Conservation (phyloP, 1,140 invertebrate species). For the Spodoptera frugiperda region DNA sequence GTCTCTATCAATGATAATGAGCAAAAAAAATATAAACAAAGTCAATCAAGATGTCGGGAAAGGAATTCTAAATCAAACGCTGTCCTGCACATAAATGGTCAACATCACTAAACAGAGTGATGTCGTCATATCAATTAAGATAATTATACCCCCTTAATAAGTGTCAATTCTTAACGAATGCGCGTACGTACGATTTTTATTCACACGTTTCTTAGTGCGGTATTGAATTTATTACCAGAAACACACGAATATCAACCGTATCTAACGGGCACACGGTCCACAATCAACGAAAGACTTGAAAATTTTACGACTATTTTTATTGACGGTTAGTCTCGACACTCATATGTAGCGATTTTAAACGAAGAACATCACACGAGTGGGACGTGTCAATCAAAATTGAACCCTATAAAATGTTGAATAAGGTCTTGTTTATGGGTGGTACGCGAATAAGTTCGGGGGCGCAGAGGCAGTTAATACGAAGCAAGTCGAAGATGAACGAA, state of each 20-base stretch:
- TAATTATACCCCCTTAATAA: constrained; percentile 84
- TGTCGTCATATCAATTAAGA: constrained; percentile 86
- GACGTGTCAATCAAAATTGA: constrained; percentile 52
- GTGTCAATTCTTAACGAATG: constrained; percentile 86
- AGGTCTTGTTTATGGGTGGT: constrained; percentile 47
- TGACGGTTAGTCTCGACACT: constrained; percentile 83
- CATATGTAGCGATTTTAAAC: constrained; percentile 55
- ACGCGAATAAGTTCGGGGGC: constrained; percentile 50
- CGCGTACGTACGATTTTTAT: constrained; percentile 85
- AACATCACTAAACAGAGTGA: constrained; percentile 77
- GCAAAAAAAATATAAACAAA: constrained; percentile 45
- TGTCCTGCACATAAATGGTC: constrained; percentile 68
- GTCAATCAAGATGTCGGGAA: constrained; percentile 52
- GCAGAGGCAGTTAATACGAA: constrained; percentile 62
- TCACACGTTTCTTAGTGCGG: constrained; percentile 74
- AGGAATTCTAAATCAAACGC: constrained; percentile 82
- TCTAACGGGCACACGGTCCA: constrained; percentile 56
- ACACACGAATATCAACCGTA: constrained; percentile 60
- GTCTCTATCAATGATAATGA: constrained; percentile 45
- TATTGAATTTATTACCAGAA: constrained; percentile 48
- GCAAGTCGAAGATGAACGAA: constrained; percentile 80
- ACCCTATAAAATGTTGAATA: constrained; percentile 55
- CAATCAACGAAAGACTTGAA: constrained; percentile 57
- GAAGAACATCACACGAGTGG: constrained; percentile 43
- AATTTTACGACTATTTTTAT: constrained; percentile 85